A percentile compares a stretch with the other conserved stretches of the same genome.
Conservation (phyloP, 1,140 invertebrate genomes). For the Heterodera schachtii region DNA sequence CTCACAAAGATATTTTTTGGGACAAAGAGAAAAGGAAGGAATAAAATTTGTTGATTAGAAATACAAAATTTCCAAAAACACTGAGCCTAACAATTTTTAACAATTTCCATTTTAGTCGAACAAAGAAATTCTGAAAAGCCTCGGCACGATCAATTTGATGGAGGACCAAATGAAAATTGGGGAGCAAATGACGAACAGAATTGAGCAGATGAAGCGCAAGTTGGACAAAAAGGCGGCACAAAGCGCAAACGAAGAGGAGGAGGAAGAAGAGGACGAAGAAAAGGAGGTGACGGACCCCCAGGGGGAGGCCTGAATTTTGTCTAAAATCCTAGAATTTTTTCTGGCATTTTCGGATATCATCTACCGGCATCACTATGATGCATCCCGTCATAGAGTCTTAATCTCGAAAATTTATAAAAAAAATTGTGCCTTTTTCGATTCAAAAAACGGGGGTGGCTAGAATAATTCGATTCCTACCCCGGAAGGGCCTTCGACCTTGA, state of each 20-base stretch:
- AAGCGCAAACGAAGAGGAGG: background rate
- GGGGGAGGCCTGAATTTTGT: too few species aligned
- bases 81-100: background rate
- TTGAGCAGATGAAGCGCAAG: background rate
- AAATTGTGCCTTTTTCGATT: too few species aligned
- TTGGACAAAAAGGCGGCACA: conserved; percentile 4
- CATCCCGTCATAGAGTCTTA: too few species aligned
- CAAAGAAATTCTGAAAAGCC: conserved; percentile 30
- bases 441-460: too few species aligned
- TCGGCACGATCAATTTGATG: conserved; percentile 46
- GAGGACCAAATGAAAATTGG: conserved; percentile 2
- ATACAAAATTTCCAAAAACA: background rate
- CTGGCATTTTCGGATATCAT: too few species aligned
- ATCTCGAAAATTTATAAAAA: too few species aligned
- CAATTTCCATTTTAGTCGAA: conserved; percentile 16
- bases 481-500: too few species aligned
- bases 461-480: too few species aligned
- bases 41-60: background rate
- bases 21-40: too few species aligned
- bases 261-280: conserved; percentile 1
- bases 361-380: too few species aligned
- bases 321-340: too few species aligned
- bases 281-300: too few species aligned
- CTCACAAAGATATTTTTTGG: background rate
- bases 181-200: background rate